Percentiles rank a stretch among this genome's conserved stretches.
phyloP scores from a whole-genome alignment of 2,888 invertebrate species.

The Lamellibrachia columna region DNA sequence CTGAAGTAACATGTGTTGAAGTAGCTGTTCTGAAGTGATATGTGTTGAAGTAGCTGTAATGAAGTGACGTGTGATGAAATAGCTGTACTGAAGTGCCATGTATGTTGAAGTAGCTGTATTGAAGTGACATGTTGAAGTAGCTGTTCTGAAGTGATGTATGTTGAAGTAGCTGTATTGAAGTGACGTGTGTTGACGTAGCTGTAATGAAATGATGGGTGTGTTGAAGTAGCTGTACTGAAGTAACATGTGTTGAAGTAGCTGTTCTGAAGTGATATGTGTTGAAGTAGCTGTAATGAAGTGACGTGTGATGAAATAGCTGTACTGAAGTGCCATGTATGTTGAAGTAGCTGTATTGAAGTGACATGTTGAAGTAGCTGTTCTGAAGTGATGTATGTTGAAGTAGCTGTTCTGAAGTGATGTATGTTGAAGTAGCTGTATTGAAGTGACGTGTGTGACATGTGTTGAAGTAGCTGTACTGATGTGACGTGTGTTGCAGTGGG shows the following conservation, averaged over 20 bases:
- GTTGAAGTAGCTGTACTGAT: neutral
- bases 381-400: no score
- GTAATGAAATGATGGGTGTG: neutral
- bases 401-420: no score
- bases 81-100: neutral
- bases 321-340: conserved; percentile 45
- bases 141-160: no score
- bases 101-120: conserved; percentile 72
- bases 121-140: no score
- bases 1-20: neutral
- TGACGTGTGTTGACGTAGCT: neutral
- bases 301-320: neutral
- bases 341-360: conserved; percentile 71
- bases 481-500: no score
- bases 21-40: neutral
- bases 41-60: no score
- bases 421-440: neutral
- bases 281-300: no score
- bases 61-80: neutral
- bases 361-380: no score
- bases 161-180: no score
- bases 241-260: neutral
- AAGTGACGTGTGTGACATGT: neutral
- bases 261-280: neutral
- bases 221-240: neutral